Base-by-base conservation (phyloP, 2,888 invertebrate genomes). In the Cheilosia soror region DNA sequence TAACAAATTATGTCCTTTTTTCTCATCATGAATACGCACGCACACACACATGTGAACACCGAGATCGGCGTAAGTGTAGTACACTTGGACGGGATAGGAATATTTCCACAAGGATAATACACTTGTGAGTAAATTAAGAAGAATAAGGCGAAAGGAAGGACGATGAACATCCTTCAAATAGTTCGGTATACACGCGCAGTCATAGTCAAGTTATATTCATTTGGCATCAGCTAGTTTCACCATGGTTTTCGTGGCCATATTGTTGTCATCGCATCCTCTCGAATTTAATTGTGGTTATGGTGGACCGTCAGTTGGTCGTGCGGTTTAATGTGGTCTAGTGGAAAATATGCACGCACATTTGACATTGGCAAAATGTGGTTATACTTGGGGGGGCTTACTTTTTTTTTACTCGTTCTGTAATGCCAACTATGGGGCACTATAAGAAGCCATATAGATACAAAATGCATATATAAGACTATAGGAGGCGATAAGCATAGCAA, bases 81-180 rank as follows among this genome's bases (percentile, higher is more conserved):
- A 33, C 25, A 49, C 42, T 49, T 20, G 44, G 4, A 57, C n/a
- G 40, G 42, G 13, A 49, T n/a, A n/a, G 49, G 29, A 77, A 37
- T 3, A 11, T 37, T 69, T 73, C 49, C 73, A 44, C 79, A 83
- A 83, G 79, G 78, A 79, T 83, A 83, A 78, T 68, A 68, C 83
- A 37, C 73, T 79, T 68, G 73, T 73, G 68, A 73, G 83, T 79
- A 68, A 83, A 79, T 83, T 73, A 83, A 68, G 83, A 40, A 55
- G 63, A 63, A 72, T 62, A 82, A 82, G 33, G 40, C 15, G 29
- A 49, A 60, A 27, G 55, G 65, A 71, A 77, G 80, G 65, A 82
- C 60, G 73, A 25, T 9, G 20, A 71, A 73, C 57, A 78, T 82
- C 71, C 71, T 72, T 79, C 83, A 73, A 73, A 83, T 55, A 68